phyloP scores from a whole-genome alignment of 2,888 invertebrate genomes.

The Julus scandinavius region DNA sequence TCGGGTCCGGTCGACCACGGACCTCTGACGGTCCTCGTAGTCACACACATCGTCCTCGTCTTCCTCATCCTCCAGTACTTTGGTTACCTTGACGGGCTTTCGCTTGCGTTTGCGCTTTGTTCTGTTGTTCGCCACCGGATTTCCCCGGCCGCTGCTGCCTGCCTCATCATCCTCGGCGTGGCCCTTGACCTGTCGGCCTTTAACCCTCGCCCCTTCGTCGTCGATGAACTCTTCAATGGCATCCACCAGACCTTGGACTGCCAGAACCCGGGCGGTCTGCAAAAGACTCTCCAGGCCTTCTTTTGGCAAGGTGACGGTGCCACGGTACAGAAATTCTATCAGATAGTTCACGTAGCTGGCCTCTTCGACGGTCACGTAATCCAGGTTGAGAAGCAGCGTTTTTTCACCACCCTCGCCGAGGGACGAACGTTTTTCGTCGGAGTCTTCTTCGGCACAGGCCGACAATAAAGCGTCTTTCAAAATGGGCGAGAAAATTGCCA shows the following conservation, averaged over 20 bases:
- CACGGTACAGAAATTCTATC: conserved; percentile 45
- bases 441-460: background rate
- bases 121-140: background rate
- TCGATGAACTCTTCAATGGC: conserved; percentile 45
- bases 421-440: background rate
- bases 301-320: conserved; percentile 46
- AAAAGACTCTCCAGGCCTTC: background rate
- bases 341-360: conserved; percentile 33
- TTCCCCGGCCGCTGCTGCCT: background rate
- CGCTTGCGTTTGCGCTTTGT: conserved; percentile 1
- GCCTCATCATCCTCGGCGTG: background rate
- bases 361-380: conserved; percentile 19
- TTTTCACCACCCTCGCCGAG: conserved; percentile 8
- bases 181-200: background rate
- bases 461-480: conserved; percentile 21
- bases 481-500: conserved; percentile 40
- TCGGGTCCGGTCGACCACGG: background rate
- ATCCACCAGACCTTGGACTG: conserved; percentile 31
- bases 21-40: background rate
- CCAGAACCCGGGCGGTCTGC: conserved; percentile 30
- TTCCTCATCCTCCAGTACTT: conserved; percentile 27
- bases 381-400: background rate
- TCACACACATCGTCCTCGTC: background rate
- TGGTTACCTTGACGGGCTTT: background rate
- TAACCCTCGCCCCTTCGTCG: background rate